These are phyloP conservation scores for Loriculus beryllinus DNA, from an alignment of 2,797 vertebrate genomes.

Conservation along the genomic window DNA sequence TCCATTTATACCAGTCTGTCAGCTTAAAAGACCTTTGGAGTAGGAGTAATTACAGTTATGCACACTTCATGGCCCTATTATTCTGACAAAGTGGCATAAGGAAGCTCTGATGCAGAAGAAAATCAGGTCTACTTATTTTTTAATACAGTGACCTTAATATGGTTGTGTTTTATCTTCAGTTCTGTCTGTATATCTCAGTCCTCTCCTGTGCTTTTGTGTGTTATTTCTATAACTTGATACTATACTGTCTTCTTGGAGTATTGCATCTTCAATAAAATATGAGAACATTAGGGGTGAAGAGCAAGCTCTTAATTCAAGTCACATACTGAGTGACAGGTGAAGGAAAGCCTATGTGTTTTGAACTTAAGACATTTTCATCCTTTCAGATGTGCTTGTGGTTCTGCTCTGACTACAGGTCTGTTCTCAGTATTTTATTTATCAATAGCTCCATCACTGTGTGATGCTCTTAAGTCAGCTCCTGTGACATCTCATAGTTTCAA, in stretches of 20 bases:
- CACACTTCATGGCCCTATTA: conserved; percentile 32
- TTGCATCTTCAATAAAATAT: conserved; percentile 62
- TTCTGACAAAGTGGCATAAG: background rate
- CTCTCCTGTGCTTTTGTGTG: conserved; percentile 6
- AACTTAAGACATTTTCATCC: conserved; percentile 39
- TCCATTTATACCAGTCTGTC: conserved; percentile 20
- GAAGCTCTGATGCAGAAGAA: conserved; percentile 26
- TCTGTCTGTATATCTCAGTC: conserved; percentile 6
- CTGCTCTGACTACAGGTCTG: background rate
- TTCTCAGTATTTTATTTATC: conserved; percentile 28
- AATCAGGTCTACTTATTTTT: conserved; percentile 51
- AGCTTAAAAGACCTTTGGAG: conserved; percentile 23
- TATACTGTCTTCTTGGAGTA: background rate
- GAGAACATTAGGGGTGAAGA: background rate
- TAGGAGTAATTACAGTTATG: conserved; percentile 28
- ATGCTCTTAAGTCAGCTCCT: background rate
- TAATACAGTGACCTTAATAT: conserved; percentile 25
- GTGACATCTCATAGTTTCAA: conserved; percentile 18
- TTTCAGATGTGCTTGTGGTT: background rate
- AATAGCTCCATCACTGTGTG: background rate
- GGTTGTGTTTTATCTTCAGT: conserved; percentile 29
- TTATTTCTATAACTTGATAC: conserved; percentile 8
- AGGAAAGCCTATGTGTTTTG: conserved; percentile 18
- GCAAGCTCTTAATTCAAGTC: conserved; percentile 52
- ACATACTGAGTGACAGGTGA: conserved; percentile 31